phyloP scores from a whole-genome alignment of 2,797 vertebrate species.

The Borostomias antarcticus region DNA sequence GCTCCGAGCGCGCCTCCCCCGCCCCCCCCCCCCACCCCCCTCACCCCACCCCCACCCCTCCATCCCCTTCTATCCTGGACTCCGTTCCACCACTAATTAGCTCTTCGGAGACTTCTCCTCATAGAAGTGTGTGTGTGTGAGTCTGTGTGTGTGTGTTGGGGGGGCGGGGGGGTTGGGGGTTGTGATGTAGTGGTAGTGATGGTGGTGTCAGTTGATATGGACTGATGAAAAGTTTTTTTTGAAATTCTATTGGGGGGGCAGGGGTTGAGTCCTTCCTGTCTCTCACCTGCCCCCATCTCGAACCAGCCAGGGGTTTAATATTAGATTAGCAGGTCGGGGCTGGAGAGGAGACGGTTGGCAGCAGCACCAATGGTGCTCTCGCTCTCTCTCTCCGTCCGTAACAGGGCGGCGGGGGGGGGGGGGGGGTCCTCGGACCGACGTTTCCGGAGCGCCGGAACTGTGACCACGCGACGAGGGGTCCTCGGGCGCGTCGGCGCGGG shows the following conservation, averaged over 20 bases:
- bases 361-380: not conserved
- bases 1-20: constrained; percentile 86
- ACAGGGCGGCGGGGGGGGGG: too few relatives aligned
- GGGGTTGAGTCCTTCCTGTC: constrained; percentile 61
- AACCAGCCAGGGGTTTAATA: constrained; percentile 7
- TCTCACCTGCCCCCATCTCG: constrained; percentile 35
- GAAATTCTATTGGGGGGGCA: constrained; percentile 48
- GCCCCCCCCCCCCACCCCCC: not conserved
- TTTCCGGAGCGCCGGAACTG: constrained; percentile 39
- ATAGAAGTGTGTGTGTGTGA: constrained; percentile 77
- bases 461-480: constrained; percentile 56
- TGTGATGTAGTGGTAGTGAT: constrained; percentile 41
- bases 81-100: constrained; percentile 97
- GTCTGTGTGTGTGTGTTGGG: constrained; percentile 34
- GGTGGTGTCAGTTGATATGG: constrained; percentile 58
- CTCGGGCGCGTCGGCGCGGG: constrained; percentile 69
- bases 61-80: constrained; percentile 77
- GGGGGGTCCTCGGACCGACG: too few relatives aligned
- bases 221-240: constrained; percentile 85
- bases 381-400: not conserved
- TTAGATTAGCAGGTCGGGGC: not conserved
- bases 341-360: not conserved
- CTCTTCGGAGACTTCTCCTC: constrained; percentile 99
- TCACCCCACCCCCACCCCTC: not conserved
- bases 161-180: constrained; percentile 52